phyloP scores from a whole-genome alignment of 1,140 invertebrate genomes.

The Acyrthosiphon pisum region DNA sequence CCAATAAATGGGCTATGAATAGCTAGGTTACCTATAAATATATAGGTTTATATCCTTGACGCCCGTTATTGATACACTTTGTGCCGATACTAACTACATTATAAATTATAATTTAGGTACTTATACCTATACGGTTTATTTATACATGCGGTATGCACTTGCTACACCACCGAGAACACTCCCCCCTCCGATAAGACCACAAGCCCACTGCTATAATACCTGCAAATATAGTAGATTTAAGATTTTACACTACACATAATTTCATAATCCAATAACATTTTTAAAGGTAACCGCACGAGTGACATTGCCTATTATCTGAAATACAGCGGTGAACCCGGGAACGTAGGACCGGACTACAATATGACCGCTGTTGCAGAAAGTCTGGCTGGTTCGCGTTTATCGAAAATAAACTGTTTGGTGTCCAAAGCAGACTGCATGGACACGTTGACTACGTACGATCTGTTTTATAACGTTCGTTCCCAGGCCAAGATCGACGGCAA shows the following conservation, averaged over 20 bases:
- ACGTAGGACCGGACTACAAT: constrained; percentile 26
- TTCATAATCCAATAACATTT: not conserved
- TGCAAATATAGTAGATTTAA: no score
- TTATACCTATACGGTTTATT: no score
- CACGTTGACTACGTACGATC: not conserved
- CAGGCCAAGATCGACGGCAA: constrained; percentile 8
- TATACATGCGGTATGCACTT: no score
- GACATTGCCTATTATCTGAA: not conserved
- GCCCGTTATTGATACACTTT: no score
- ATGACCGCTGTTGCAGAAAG: not conserved
- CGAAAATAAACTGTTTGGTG: constrained; percentile 1
- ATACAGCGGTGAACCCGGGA: constrained; percentile 41
- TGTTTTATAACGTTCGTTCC: constrained; percentile 36
- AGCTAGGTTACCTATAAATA: no score
- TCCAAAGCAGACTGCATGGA: constrained; percentile 45
- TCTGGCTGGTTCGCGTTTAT: not conserved
- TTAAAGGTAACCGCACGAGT: constrained; percentile 37
- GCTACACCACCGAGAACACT: no score
- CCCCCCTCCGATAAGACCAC: no score
- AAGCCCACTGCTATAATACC: no score
- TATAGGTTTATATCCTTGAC: no score
- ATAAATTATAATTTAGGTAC: no score
- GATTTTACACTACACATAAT: not conserved
- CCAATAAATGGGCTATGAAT: no score
- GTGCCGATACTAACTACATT: no score